Evolutionary conservation across 2,113 vertebrate genomes (phyloP), one percentile per base, ranked within the genome.

Genomic region (Scortum barcoo): DNA sequence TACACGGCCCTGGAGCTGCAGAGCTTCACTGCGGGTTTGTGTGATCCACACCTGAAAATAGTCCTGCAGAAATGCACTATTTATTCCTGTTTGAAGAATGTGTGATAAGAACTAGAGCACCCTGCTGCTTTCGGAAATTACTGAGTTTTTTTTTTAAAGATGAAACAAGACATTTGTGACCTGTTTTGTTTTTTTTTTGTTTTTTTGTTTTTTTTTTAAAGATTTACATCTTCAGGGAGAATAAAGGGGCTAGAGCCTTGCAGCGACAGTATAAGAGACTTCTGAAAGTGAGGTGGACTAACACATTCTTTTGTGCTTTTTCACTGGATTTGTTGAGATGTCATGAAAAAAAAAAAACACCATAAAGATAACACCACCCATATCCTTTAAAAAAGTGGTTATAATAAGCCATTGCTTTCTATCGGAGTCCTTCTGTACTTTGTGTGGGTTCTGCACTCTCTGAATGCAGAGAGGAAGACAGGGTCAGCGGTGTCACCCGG

Each of bases 401-500:
- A 36, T 24, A 56, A 68, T 28, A 12, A 16, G 48, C 30, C 54
- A 3, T 2, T 56, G 53, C n/a, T 28, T 7, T 30, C 24, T 26
- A 16, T 61, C 14, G 13, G 11, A 12, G 17, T 20, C 54, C 12
- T 20, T 22, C 53, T 81, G 51, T 26, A 17, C 56, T 61, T 60
- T 71, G 65, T 72, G 77, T 53, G 44, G 74, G 65, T 67, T 63
- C 57, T 50, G 79, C 69, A 68, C 54, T 79, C 82, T 78, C 28
- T 58, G 60, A 78, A 26, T 80, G 72, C 67, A 12, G 65, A 69
- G 72, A 78, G 30, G 57, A 74, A 79, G 65, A 56, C 54, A n/a
- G 42, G 78, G 80, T 85, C 81, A 61, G 67, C 72, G 1, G 50
- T 44, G 88, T 91, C 84, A 85, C 36, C 14, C 38, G 26, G 85